A percentile compares a stretch with the other conserved stretches of the same genome.
These are phyloP conservation scores for Embidobia sp. DNA, from an alignment of 2,888 invertebrate genomes.

Conservation along the genomic window DNA sequence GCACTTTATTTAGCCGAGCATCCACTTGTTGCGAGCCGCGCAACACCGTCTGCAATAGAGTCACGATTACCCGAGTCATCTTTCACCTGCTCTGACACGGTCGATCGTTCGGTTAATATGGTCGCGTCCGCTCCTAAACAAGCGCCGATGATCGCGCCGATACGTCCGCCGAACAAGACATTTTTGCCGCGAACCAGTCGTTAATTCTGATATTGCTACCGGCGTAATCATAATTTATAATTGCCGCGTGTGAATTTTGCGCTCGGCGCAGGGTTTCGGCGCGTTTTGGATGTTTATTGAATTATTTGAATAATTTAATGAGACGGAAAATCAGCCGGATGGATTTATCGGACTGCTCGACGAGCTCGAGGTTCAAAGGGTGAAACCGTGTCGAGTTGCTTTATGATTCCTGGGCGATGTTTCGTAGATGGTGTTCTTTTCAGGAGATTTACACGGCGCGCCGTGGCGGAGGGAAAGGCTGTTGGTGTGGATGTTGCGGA, in stretches of 20 bases:
- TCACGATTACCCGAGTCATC: constrained; percentile 56
- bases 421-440: too few species aligned
- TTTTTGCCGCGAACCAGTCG: background rate
- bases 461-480: too few species aligned
- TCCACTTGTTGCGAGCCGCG: constrained; percentile 16
- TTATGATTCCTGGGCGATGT: too few species aligned
- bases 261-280: too few species aligned
- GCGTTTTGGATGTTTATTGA: background rate
- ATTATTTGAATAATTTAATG: constrained; percentile 3
- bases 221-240: constrained; percentile 19
- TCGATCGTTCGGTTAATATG: constrained; percentile 37
- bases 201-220: constrained; percentile 1
- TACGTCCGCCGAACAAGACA: constrained; percentile 5
- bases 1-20: constrained; percentile 2
- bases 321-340: constrained; percentile 6
- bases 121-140: constrained; percentile 20
- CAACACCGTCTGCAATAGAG: constrained; percentile 23
- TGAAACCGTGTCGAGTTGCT: too few species aligned
- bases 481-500: too few species aligned
- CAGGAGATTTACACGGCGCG: too few species aligned
- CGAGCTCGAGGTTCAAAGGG: too few species aligned
- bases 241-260: constrained; percentile 14
- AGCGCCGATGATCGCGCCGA: constrained; percentile 20
- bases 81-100: constrained; percentile 42
- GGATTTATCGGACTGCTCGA: too few species aligned